phyloP scores from a whole-genome alignment of 2,888 invertebrate species.

The Agapetus fuscipes region DNA sequence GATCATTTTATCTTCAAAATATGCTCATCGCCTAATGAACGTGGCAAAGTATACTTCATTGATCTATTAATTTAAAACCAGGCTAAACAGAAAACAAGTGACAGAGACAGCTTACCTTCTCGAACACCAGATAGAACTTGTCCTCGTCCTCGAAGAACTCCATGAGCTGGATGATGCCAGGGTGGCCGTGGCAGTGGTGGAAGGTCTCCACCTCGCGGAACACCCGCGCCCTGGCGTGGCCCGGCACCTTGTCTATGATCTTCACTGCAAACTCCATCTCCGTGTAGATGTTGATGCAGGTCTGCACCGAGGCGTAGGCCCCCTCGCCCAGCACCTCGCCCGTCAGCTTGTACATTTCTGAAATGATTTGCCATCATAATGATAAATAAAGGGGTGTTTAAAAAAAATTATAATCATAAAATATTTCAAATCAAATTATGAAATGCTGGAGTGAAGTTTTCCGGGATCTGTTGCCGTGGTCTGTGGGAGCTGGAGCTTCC shows the following conservation, averaged over 20 bases:
- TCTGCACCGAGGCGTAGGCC: constrained; percentile 92
- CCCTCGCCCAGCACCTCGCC: constrained; percentile 95
- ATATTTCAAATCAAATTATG: too few species aligned
- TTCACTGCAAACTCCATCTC: constrained; percentile 95
- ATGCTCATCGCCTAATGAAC: too few species aligned
- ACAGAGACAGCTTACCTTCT: constrained; percentile 59
- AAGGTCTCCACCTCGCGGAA: constrained; percentile 99
- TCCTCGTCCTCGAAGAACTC: constrained; percentile 97
- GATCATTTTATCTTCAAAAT: too few species aligned
- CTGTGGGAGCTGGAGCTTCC: too few species aligned
- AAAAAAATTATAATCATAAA: not conserved
- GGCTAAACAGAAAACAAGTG: too few species aligned
- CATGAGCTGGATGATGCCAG: constrained; percentile 93
- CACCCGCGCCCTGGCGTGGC: constrained; percentile 88
- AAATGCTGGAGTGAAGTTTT: too few species aligned
- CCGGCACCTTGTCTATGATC: constrained; percentile 91
- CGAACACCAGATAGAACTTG: constrained; percentile 95
- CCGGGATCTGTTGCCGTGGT: too few species aligned
- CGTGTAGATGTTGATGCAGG: constrained; percentile 84
- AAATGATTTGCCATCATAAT: too few species aligned
- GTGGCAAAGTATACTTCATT: too few species aligned
- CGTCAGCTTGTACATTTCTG: constrained; percentile 91
- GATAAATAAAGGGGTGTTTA: not conserved
- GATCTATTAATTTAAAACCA: too few species aligned
- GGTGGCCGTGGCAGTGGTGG: constrained; percentile 95